Base-by-base conservation (phyloP, 1,140 invertebrate genomes). In the Neotoxoptera formosana region DNA sequence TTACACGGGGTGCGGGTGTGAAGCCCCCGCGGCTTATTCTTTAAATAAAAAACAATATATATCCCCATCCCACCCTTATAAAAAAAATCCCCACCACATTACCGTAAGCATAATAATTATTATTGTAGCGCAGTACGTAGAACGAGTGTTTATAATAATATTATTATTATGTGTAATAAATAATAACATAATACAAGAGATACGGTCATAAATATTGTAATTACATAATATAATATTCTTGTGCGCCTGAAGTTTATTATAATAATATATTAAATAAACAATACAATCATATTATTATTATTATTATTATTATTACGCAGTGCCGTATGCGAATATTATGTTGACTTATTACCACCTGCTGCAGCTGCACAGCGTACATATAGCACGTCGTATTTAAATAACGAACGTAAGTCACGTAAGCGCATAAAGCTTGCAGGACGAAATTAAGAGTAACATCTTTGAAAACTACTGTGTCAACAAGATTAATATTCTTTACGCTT, bases 361-460 rank as follows among this genome's bases (percentile, higher is more conserved):
- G 83, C 23, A 84, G 41, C 41, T 41, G 41, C n/a, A n/a, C n/a
- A n/a, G n/a, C n/a, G n/a, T n/a, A n/a, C n/a, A n/a, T 41, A 41
- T 41, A 41, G n/a, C 87, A 48, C 47, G 48, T 51, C 45, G 86
- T 47, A 30, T 86, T 86, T 41, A 86, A 48, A 88, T 88, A 88
- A 88, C 21, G n/a, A 88, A 34, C 25, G 87, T 88, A 88, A 88
- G 87, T 88, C 87, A 51, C 47, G 47, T 88, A 53, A 51, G 87
- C 20, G 8, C 47, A 48, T 53, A 88, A 51, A n/a, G n/a, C 87
- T 48, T 36, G n/a, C n/a, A n/a, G 17, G 87, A 88, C n/a, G 34
- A 51, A 88, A 88, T 88, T 88, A 88, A 88, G n/a, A 88, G 48
- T 53, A 51, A 53, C 87, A 34, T 88, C 87, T 51, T 53, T 21